Conservation (phyloP, 2,797 vertebrate genomes). For the Parotocinclus haroldoi region DNA sequence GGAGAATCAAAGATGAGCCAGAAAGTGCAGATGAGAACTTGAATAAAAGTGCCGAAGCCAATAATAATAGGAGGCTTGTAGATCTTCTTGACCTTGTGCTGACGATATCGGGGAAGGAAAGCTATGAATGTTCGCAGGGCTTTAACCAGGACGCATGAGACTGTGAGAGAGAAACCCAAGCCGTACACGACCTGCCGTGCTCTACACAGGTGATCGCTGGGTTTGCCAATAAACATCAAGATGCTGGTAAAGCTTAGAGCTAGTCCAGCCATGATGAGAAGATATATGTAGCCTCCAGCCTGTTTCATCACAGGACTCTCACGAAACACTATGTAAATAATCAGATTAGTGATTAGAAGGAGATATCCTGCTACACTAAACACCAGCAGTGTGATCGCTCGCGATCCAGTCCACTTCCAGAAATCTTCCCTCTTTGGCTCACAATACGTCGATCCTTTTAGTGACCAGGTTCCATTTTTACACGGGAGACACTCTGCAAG, state of each 20-base stretch:
- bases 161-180: constrained; percentile 57
- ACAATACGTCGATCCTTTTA: constrained; percentile 51
- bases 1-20: constrained; percentile 57
- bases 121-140: constrained; percentile 53
- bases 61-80: constrained; percentile 55
- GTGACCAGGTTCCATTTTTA: constrained; percentile 53
- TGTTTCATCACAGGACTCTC: constrained; percentile 56
- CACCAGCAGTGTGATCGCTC: constrained; percentile 47
- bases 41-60: constrained; percentile 37
- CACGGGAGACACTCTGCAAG: constrained; percentile 48
- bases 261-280: constrained; percentile 51
- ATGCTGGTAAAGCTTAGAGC: constrained; percentile 50
- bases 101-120: constrained; percentile 43
- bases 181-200: constrained; percentile 57
- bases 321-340: constrained; percentile 45
- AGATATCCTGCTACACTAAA: constrained; percentile 43
- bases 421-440: constrained; percentile 45
- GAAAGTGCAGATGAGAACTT: constrained; percentile 54
- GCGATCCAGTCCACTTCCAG: constrained; percentile 47
- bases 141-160: constrained; percentile 61
- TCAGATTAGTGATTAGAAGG: constrained; percentile 42
- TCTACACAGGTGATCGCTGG: constrained; percentile 48
- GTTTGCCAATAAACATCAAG: constrained; percentile 52
- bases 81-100: constrained; percentile 33
- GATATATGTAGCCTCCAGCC: constrained; percentile 55